phyloP scores from a whole-genome alignment of 2,113 vertebrate species.

The Balaenoptera acutorostrata region DNA sequence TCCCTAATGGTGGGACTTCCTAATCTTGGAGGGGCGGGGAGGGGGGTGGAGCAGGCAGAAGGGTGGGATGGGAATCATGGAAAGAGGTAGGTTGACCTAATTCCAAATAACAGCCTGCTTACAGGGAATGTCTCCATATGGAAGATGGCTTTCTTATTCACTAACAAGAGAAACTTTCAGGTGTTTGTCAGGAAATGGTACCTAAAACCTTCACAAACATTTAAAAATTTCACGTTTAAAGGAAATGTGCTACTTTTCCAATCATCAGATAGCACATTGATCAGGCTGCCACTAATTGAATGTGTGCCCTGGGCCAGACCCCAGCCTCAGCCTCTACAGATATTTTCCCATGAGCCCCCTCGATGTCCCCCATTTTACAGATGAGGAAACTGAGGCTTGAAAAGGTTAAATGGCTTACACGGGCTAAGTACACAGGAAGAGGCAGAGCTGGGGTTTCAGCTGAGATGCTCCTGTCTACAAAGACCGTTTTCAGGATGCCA shows the following conservation, averaged over 20 bases:
- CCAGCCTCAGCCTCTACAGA: not conserved
- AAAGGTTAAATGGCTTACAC: not conserved
- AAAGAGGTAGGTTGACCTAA: not conserved
- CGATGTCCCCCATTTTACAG: not conserved
- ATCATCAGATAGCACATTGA: no score
- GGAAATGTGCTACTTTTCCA: not conserved
- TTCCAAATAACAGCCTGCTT: not conserved
- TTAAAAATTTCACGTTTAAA: not conserved
- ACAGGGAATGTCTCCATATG: not conserved
- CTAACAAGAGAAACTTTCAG: not conserved
- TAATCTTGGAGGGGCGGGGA: not conserved
- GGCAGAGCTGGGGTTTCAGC: not conserved
- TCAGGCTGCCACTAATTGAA: accelerated
- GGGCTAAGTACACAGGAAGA: no score
- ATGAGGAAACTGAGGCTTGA: not conserved
- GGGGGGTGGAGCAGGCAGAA: not conserved
- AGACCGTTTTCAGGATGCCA: not conserved
- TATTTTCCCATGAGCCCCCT: not conserved
- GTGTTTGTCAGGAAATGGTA: not conserved
- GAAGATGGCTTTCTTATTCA: not conserved
- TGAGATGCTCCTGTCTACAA: not conserved
- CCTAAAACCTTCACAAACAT: not conserved
- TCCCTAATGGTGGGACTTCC: not conserved
- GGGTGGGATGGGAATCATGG: not conserved
- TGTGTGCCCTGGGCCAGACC: accelerated